phyloP scores from a whole-genome alignment of 2,113 vertebrate species.

The Epinephelus cyanopodus region DNA sequence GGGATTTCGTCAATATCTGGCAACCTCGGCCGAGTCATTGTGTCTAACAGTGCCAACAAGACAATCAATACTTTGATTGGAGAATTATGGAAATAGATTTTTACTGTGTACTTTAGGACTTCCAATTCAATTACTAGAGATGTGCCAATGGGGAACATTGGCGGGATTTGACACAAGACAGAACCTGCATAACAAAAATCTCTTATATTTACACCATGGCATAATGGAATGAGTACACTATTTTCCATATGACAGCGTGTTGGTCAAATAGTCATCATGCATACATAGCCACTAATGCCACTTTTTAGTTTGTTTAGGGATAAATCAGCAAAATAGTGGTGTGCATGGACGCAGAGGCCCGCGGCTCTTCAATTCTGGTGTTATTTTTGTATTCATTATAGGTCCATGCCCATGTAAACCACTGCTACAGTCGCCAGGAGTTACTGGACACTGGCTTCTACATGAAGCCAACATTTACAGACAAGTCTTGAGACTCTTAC shows the following conservation, averaged over 20 bases:
- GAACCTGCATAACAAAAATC: conserved; percentile 46
- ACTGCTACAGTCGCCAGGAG: too few species aligned
- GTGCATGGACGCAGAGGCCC: too few species aligned
- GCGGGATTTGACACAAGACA: conserved; percentile 13
- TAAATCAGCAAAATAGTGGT: too few species aligned
- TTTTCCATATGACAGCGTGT: background rate
- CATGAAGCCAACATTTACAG: too few species aligned
- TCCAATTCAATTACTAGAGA: conserved; percentile 61
- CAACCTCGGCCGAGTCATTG: conserved; percentile 44
- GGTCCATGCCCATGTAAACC: too few species aligned
- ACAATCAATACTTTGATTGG: conserved; percentile 71
- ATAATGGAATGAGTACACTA: conserved; percentile 13
- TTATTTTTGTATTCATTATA: too few species aligned
- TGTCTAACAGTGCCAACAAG: conserved; percentile 58
- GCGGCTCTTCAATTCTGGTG: too few species aligned
- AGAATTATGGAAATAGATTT: conserved; percentile 74
- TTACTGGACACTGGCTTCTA: too few species aligned
- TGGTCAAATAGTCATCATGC: conserved; percentile 3
- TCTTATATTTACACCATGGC: conserved; percentile 24
- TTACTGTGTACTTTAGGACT: conserved; percentile 44
- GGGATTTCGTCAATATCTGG: conserved; percentile 65
- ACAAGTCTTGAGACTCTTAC: too few species aligned
- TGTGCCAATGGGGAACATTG: conserved; percentile 47
- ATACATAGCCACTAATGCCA: background rate
- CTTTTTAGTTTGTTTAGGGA: background rate